Conservation (phyloP, 2,113 vertebrate genomes). For the Malurus melanocephalus region DNA sequence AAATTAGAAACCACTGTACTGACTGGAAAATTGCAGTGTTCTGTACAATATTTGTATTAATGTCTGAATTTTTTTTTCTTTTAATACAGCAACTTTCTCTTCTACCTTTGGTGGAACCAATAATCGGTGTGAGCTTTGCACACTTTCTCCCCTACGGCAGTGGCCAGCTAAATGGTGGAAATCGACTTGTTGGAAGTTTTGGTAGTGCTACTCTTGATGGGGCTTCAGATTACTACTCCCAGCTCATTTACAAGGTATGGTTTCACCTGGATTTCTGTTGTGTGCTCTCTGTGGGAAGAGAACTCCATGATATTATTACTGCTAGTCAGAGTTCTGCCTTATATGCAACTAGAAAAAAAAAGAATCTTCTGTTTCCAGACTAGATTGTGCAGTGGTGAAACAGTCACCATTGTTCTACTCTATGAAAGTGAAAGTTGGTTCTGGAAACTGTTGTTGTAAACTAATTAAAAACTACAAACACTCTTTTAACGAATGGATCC, state of each 20-base stretch:
- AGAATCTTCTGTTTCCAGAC: not conserved
- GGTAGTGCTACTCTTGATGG: conserved; percentile 90
- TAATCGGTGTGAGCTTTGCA: conserved; percentile 89
- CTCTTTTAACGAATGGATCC: not conserved
- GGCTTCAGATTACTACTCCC: conserved; percentile 93
- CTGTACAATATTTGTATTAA: conserved; percentile 1
- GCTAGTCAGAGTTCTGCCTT: not conserved
- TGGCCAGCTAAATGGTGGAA: conserved; percentile 84
- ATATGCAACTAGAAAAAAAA: not conserved
- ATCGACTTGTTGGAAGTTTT: conserved; percentile 86
- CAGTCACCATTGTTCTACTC: not conserved
- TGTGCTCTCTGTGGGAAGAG: not conserved
- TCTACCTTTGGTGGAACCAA: conserved; percentile 93
- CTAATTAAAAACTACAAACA: not conserved
- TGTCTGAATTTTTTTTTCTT: conserved; percentile 25
- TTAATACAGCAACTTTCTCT: conserved; percentile 85
- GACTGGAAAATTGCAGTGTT: not conserved
- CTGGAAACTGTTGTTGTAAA: not conserved
- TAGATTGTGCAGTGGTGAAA: not conserved
- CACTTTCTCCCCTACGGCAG: conserved; percentile 92
- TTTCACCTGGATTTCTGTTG: not conserved
- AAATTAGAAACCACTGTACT: not conserved
- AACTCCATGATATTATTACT: not conserved
- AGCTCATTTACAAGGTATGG: conserved; percentile 89
- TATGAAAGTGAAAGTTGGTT: not conserved